A percentile compares a stretch with the other conserved stretches of the same genome.
Evolutionary conservation across 2,113 vertebrate genomes (phyloP).

Genomic region (Xiphorhynchus elegans): DNA sequence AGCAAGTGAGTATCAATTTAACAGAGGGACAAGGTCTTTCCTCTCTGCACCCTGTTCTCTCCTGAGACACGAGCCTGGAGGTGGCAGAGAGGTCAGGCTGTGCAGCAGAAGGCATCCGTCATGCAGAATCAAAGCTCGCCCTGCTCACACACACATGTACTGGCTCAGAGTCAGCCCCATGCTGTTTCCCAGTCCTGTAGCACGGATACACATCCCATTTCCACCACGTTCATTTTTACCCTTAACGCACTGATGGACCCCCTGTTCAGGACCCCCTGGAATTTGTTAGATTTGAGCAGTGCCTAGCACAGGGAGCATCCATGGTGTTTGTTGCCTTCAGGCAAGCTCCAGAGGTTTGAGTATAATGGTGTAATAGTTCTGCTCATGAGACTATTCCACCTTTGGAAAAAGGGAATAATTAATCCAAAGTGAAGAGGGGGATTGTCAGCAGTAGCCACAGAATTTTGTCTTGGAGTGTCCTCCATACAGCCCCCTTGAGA

Average conservation of each 20-base stretch:
- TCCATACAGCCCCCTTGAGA: neutral
- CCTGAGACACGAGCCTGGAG: neutral
- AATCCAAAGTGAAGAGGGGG: neutral
- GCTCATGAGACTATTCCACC: neutral
- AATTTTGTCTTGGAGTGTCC: neutral
- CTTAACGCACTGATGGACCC: neutral
- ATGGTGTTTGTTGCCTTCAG: neutral
- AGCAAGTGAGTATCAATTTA: slow-evolving; percentile 76
- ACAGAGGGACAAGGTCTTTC: neutral
- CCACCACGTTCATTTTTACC: neutral
- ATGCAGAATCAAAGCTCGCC: neutral
- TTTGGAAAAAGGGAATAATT: neutral
- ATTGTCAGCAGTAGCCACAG: neutral
- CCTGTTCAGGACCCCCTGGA: neutral
- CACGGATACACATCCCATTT: neutral
- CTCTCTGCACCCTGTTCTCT: neutral
- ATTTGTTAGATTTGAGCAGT: neutral
- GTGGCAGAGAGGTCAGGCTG: neutral
- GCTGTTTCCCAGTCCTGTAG: neutral
- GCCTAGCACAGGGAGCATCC: neutral
- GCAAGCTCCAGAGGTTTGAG: neutral
- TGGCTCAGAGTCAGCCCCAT: neutral
- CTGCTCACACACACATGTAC: neutral
- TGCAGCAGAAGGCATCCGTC: neutral
- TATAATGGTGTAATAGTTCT: neutral